Evolutionary conservation across 2,797 vertebrate species (phyloP), one percentile per base, ranked within the genome.

Genomic region (Anguilla marmorata): DNA sequence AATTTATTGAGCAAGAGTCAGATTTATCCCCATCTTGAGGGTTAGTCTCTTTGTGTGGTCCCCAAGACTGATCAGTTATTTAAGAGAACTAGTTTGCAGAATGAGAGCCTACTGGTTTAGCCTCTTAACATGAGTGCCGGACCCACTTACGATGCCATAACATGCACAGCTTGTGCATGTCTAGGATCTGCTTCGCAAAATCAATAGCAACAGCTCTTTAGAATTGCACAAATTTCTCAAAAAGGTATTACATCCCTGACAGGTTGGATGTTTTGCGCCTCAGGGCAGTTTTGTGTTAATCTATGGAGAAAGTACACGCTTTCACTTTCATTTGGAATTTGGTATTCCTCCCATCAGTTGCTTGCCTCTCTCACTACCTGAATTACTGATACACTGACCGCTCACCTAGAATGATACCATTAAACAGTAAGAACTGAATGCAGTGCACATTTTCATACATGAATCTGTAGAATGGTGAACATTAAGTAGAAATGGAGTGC

Each of bases 121-220:
- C 27, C 37, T 86, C 24, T 86, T 54, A 48, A 80, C 11, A 86
- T 21, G 30, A 30, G 19, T 0, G 16, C 27, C 27, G 6, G 82
- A 1, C 50, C 50, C 54, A 52, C 83, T 84, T 82, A n/a, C 24
- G n/a, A 56, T 56, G 50, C 83, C 54, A 2, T 84, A 33, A 16
- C 83, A 54, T 12, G 45, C 50, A 58, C 83, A 52, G 83, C 4
- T 19, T 54, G 83, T 54, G 50, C 83, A 30, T n/a, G 27, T 84
- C 52, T 84, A 58, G 83, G 56, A 84, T 27, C 21, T 76, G 8
- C 86, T 87, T 89, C 86, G 89, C 89, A 92, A 54, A 93, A 94
- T 94, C 93, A 93, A 90, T 93, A 93, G 91, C 93, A 93, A 92
- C 92, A 91, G 92, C 93, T 91, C 89, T 92, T 27, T 91, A 91